Evolutionary conservation across 2,113 vertebrate genomes (phyloP).

Genomic region (Pachypanchax playfairii): DNA sequence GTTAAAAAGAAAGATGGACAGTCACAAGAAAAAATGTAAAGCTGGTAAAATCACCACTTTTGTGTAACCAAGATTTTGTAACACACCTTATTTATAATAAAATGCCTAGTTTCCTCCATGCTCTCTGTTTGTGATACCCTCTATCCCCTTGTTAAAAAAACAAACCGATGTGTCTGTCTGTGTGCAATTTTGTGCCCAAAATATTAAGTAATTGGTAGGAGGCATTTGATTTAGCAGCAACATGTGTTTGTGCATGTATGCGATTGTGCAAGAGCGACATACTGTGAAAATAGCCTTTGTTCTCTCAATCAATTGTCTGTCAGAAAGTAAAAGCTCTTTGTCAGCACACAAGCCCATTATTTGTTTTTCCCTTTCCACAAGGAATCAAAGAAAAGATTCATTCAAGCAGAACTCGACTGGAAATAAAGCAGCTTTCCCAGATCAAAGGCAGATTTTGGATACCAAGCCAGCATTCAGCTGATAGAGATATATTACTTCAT

Average conservation of each 20-base stretch:
- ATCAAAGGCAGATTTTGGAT: constrained; percentile 48
- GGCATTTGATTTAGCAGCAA: constrained; percentile 5
- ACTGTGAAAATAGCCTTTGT: constrained; percentile 61
- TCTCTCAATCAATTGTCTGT: constrained; percentile 56
- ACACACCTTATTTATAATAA: too few species aligned
- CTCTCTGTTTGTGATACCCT: too few species aligned
- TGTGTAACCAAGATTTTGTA: too few species aligned
- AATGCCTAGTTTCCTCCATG: too few species aligned
- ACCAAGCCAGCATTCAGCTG: constrained; percentile 27
- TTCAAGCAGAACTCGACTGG: constrained; percentile 51
- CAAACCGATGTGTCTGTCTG: neutral
- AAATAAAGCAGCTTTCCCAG: constrained; percentile 56
- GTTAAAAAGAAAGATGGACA: neutral
- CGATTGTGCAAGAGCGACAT: constrained; percentile 46
- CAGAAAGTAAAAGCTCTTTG: constrained; percentile 61
- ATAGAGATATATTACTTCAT: constrained; percentile 4
- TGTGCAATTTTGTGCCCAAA: neutral
- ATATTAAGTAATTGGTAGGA: neutral
- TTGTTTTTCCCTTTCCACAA: constrained; percentile 46
- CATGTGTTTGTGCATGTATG: constrained; percentile 14
- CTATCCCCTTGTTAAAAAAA: neutral
- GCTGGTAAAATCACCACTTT: neutral
- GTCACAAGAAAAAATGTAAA: too few species aligned
- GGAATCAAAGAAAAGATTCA: constrained; percentile 38
- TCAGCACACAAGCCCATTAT: constrained; percentile 59